Base-by-base conservation (phyloP, 2,113 vertebrate genomes). In the Maccullochella peelii region DNA sequence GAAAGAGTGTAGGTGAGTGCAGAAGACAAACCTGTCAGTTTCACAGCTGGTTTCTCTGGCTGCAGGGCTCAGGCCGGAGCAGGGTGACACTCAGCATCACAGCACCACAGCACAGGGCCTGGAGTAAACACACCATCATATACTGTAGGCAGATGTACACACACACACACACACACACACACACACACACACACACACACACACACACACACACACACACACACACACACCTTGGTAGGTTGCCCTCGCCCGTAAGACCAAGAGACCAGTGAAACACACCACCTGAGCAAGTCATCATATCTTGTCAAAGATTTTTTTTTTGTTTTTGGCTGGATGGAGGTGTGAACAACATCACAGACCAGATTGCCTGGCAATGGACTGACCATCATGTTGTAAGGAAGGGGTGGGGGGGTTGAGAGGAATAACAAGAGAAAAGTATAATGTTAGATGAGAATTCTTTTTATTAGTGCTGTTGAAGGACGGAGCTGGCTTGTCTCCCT, bases 361-460 rank as follows among this genome's bases (percentile, higher is more conserved):
- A 96, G 95, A 95, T 96, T 96, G 95, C 94, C 93, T 96, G 95
- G 95, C 95, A 96, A 95, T 93, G 85, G 94, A 94, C 87, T 95
- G 95, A 94, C 94, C 95, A 96, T 95, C 95, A 94, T 95, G 94
- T 94, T 94, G 87, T 90, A 93, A 93, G 92, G 91, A 91, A 91
- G 83, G 83, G 87, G 75, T 54, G 62, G 79, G 44, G 77, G 88
- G 86, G 75, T 77, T 59, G 80, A 85, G 85, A 87, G 77, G 89
- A 89, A 91, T 84, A 88, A 91, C 82, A 86, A 89, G 86, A 85
- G 82, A 86, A 88, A 88, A 84, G 89, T 87, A 88, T 87, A 88
- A 92, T 69, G 71, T 79, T 84, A 86, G 82, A 90, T 47, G 79
- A 90, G 84, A 84, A 84, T 57, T 85, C 49, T 55, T 66, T 88